A percentile compares a stretch with the other conserved stretches of the same genome.
These are phyloP conservation scores for Ostrea denselamellosa DNA, from an alignment of 1,140 invertebrate genomes.

Conservation along the genomic window DNA sequence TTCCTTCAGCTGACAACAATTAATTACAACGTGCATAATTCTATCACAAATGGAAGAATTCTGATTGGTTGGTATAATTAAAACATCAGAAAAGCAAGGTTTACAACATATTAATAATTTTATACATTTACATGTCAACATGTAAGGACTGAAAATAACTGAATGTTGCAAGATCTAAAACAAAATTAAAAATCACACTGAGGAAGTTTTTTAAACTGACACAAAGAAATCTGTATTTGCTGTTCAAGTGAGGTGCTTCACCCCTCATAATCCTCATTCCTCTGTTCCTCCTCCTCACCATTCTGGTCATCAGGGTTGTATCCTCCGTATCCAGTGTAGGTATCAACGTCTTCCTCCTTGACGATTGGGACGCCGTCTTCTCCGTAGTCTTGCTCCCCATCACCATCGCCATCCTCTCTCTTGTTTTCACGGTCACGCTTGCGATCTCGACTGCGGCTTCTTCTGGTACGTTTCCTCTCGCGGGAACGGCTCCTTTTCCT, in stretches of 20 bases:
- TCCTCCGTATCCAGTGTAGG: slow-evolving; percentile 33
- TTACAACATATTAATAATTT: neutral
- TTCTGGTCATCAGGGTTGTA: slow-evolving; percentile 42
- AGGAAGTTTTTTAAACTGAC: neutral
- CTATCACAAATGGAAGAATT: neutral
- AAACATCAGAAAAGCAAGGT: neutral
- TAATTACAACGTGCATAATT: neutral
- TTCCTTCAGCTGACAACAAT: slow-evolving; percentile 12
- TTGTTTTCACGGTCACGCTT: slow-evolving; percentile 73
- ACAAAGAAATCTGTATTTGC: neutral
- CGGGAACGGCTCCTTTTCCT: slow-evolving; percentile 81
- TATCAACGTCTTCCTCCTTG: slow-evolving; percentile 55
- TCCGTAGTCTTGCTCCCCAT: slow-evolving; percentile 13
- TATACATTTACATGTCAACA: neutral
- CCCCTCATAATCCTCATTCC: neutral
- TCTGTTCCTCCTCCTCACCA: slow-evolving; percentile 45
- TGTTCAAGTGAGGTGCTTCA: neutral
- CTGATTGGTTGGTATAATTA: neutral
- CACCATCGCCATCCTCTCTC: slow-evolving; percentile 53
- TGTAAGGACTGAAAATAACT: neutral
- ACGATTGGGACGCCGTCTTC: slow-evolving; percentile 44
- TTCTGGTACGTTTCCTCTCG: slow-evolving; percentile 63
- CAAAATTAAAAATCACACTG: neutral
- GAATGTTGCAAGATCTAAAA: neutral
- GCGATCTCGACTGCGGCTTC: slow-evolving; percentile 76